Conservation (phyloP, 2,888 invertebrate genomes). For the Poecilobothrus nobilitatus region DNA sequence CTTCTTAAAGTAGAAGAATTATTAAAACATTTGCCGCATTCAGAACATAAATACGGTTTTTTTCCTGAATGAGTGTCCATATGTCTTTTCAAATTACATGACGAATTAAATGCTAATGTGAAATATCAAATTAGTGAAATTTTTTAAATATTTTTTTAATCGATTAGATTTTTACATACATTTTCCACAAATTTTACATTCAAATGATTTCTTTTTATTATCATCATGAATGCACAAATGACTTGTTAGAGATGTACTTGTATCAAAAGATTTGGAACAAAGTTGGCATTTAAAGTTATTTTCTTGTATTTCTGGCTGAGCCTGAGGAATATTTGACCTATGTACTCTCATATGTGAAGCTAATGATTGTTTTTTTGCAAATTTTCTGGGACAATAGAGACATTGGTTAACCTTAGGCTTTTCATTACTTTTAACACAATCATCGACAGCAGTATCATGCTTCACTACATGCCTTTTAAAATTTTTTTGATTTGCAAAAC, state of each 20-base stretch:
- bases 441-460: too few species aligned
- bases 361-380: constrained; percentile 47
- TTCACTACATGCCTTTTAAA: too few species aligned
- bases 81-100: constrained; percentile 50
- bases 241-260: too few species aligned
- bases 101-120: constrained; percentile 14
- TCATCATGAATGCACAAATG: too few species aligned
- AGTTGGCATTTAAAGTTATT: not conserved
- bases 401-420: constrained; percentile 46
- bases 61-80: constrained; percentile 48
- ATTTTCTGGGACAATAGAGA: constrained; percentile 48
- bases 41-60: constrained; percentile 48
- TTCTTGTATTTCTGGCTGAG: not conserved
- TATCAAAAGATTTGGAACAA: too few species aligned
- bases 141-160: too few species aligned
- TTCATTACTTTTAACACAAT: too few species aligned
- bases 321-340: not conserved
- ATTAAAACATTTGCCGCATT: constrained; percentile 51
- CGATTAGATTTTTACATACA: too few species aligned
- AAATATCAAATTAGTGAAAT: too few species aligned
- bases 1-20: constrained; percentile 51
- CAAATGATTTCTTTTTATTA: too few species aligned
- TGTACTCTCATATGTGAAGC: constrained; percentile 39
- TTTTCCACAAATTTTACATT: too few species aligned
- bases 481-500: too few species aligned